These are phyloP conservation scores for Ormyrus rosae DNA, from an alignment of 2,888 invertebrate species.

Conservation along the genomic window DNA sequence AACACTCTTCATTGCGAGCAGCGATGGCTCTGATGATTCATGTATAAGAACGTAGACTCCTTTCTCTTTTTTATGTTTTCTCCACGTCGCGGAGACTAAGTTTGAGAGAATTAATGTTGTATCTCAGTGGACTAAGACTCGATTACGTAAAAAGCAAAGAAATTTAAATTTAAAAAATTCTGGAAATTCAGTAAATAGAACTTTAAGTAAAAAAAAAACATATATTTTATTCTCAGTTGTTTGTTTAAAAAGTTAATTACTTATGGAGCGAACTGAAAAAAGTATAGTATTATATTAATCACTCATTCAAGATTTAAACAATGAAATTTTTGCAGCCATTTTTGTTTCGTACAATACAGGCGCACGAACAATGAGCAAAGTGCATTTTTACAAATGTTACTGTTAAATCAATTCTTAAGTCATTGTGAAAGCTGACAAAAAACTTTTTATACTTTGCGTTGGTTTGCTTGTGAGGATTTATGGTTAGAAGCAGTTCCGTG, in stretches of 20 bases:
- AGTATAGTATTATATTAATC: too few relatives aligned
- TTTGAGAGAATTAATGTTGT: conserved; percentile 6
- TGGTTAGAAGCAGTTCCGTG: conserved; percentile 38
- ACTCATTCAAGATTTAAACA: background rate
- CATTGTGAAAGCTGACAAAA: conserved; percentile 41
- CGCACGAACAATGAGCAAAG: too few relatives aligned
- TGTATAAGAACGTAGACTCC: background rate
- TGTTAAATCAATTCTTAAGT: conserved; percentile 15
- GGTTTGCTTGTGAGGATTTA: conserved; percentile 19
- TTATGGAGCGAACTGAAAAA: too few relatives aligned
- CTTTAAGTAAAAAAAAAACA: too few relatives aligned
- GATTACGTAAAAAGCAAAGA: background rate
- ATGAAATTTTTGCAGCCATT: background rate
- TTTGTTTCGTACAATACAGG: too few relatives aligned
- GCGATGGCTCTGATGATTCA: conserved; percentile 9
- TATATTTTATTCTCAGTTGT: too few relatives aligned
- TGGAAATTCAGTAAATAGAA: too few relatives aligned
- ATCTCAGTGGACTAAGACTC: background rate
- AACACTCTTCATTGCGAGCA: background rate
- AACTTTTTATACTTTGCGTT: conserved; percentile 15
- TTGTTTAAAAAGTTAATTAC: too few relatives aligned
- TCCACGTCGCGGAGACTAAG: background rate
- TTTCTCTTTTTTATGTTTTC: background rate
- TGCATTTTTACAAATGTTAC: background rate
- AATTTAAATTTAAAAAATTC: too few relatives aligned